Evolutionary conservation across 2,113 vertebrate genomes (phyloP).

Genomic region (Pionites leucogaster): DNA sequence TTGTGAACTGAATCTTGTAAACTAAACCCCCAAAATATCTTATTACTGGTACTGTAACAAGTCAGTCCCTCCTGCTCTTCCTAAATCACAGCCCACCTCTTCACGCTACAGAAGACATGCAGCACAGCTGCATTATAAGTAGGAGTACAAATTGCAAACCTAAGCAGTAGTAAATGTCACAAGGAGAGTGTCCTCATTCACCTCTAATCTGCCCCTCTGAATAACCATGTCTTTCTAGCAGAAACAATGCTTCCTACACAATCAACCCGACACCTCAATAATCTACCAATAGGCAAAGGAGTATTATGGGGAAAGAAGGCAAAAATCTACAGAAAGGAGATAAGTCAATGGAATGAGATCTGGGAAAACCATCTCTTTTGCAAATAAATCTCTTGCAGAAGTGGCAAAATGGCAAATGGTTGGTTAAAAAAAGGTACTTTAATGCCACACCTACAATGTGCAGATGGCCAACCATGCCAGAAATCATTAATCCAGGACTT

Average conservation of each 20-base stretch:
- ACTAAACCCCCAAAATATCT: background rate
- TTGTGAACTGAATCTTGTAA: background rate
- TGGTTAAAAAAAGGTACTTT: background rate
- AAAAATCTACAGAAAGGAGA: background rate
- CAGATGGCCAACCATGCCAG: background rate
- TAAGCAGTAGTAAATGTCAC: background rate
- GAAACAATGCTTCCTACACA: background rate
- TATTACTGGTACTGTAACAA: background rate
- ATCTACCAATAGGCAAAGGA: background rate
- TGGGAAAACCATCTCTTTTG: background rate
- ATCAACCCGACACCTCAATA: background rate
- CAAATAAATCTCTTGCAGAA: fast-evolving
- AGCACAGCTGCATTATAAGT: background rate
- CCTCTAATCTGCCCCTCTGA: background rate
- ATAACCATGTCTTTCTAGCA: background rate
- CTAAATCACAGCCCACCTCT: background rate
- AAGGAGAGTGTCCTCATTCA: background rate
- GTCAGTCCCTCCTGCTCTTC: background rate
- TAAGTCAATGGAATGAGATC: background rate
- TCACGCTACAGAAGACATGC: background rate
- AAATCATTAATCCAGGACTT: background rate
- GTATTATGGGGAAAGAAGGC: background rate
- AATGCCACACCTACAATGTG: background rate
- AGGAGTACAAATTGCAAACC: background rate
- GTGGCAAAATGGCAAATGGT: background rate